Base-by-base conservation (phyloP, 2,113 vertebrate genomes). In the Gavia stellata region DNA sequence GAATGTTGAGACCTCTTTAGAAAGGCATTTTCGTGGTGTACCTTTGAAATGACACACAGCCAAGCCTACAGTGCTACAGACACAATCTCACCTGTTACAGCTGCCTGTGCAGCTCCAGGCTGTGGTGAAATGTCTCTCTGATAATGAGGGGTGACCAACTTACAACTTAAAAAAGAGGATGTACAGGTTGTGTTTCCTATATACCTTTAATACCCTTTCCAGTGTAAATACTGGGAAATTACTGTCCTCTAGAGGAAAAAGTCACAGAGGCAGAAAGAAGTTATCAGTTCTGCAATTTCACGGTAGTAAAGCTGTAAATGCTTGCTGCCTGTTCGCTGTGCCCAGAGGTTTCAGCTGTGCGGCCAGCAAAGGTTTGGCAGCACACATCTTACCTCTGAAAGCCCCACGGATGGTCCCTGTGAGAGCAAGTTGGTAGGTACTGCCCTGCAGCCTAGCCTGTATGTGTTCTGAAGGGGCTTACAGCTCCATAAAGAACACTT, bases 401-500 rank as follows among this genome's bases (percentile, higher is more conserved):
- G 49, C 28, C 20, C 31, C 21, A 10, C 0, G 0, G 45, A 5
- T 55, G 10, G 10, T 20, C 9, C 18, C 7, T 6, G 7, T 4
- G 31, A 40, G 24, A 72, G 31, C 24, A 68, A 38, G 4, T 5
- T 45, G 25, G 23, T 28, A 59, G n/a, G 6, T 33, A 25, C 25
- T 34, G 38, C 45, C 28, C n/a, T 40, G 17, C 21, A 19, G 17
- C 42, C 40, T 52, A 42, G 6, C 8, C 14, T 26, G 1, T 47
- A 33, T 7, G 2, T 16, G 8, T 59, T 82, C 40, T 59, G 52
- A 62, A 75, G 19, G 63, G 31, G 21, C 17, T 45, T 67, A 20
- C 21, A 72, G 40, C 34, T 36, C 19, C 25, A 15, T 14, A n/a
- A 88, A 50, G 33, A 55, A 33, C 40, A 19, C 38, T 71, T 49